Base-by-base conservation (phyloP, 2,888 invertebrate species). In the Oconnorella tubifera region DNA sequence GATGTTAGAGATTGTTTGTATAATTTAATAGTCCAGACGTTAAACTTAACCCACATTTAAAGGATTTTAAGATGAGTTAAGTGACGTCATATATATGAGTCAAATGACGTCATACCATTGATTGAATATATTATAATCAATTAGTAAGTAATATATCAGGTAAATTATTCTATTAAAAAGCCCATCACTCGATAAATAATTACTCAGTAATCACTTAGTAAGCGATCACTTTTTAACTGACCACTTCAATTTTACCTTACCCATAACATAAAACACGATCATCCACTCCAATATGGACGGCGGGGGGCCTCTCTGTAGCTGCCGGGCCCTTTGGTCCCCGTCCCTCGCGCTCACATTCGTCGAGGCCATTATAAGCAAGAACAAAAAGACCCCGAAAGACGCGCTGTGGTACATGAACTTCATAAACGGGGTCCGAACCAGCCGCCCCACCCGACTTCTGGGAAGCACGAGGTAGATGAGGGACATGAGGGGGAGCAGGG, bases 381-480 rank as follows among this genome's bases (percentile, higher is more conserved):
- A 76, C 40, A 86, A 79, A 75, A 86, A 85, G 63, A 83, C 82
- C 14, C 83, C 84, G 72, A 85, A 85, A n/a, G 85, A 85, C 53
- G 85, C 84, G 71, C 83, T 83, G 78, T 85, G 85, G 75, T 85
- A 85, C 67, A 85, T 80, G 74, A 85, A 85, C 77, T 85, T 85
- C 85, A 85, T 85, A 77, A 85, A 85, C 0, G 85, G 85, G 49
- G 83, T 84, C 6, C 85, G 78, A 2, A 85, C 79, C 48, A 85
- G 77, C 28, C 50, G 79, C 2, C 85, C 85, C 29, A 85, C 76
- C 62, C 80, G 76, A 58, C 83, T 83, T 56, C 82, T 78, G 2
- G 85, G 85, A 66, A 83, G 80, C 57, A 85, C 76, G 60, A 85
- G 75, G 68, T 85, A 85, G 76, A 83, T 83, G 6, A 83, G 72